These are phyloP conservation scores for Pteronura brasiliensis DNA, from an alignment of 2,113 vertebrate species.

Conservation along the genomic window DNA sequence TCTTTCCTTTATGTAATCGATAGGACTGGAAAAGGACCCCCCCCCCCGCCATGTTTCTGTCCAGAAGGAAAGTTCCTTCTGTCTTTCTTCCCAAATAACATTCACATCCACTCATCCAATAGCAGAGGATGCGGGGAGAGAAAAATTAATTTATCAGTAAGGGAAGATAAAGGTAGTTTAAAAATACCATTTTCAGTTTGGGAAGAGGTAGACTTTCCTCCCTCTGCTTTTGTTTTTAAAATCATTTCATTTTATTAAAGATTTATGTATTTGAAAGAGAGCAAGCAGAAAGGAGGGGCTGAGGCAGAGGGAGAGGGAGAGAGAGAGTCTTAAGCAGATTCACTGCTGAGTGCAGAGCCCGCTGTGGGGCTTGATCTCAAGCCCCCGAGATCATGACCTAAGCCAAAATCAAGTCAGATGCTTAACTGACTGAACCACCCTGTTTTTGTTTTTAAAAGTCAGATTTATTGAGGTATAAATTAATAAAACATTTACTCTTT, in stretches of 20 bases:
- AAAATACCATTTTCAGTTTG: not conserved
- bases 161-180: not conserved
- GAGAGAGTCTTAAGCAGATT: not conserved
- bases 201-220: not conserved
- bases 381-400: not conserved
- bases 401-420: not conserved
- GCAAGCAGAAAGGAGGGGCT: not conserved
- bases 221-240: not conserved
- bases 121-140: not conserved
- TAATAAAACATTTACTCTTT: not conserved
- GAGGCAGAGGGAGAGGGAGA: not conserved
- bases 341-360: not conserved
- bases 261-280: not conserved
- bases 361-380: not conserved
- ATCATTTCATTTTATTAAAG: not conserved
- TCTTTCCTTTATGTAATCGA: not conserved
- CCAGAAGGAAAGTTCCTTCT: not conserved
- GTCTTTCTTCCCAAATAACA: not conserved
- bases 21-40: not conserved
- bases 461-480: not conserved
- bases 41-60: not conserved
- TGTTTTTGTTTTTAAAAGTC: not conserved
- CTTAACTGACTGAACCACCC: not conserved
- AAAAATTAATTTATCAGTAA: not conserved
- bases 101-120: not conserved